These are phyloP conservation scores for Hydrolagus colliei DNA, from an alignment of 2,797 vertebrate species.

Conservation along the genomic window DNA sequence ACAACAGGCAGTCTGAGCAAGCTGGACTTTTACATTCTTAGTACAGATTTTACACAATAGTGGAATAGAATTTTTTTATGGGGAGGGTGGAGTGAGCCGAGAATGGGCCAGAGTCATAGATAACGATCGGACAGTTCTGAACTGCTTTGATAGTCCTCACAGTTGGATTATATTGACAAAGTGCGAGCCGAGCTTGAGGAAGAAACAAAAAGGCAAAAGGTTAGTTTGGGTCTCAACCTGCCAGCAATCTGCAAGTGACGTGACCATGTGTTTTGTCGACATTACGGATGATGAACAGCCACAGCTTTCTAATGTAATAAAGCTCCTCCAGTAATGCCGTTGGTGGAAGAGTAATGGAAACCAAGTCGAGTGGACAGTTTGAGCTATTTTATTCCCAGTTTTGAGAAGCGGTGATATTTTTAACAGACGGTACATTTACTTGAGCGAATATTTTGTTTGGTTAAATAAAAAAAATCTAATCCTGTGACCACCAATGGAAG, in stretches of 20 bases:
- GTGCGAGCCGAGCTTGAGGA: constrained; percentile 48
- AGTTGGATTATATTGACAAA: constrained; percentile 42
- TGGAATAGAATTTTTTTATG: neutral
- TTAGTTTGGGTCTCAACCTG: constrained; percentile 50
- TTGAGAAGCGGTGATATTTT: constrained; percentile 16
- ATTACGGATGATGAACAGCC: constrained; percentile 49
- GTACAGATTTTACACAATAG: neutral
- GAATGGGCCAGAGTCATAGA: neutral
- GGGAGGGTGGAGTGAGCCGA: too few species aligned
- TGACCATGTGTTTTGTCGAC: constrained; percentile 50
- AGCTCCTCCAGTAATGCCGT: constrained; percentile 42
- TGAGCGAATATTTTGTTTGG: neutral
- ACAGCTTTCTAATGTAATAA: constrained; percentile 51
- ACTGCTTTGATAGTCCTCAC: constrained; percentile 32
- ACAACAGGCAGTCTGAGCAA: neutral
- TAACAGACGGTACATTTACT: neutral
- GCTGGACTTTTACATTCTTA: neutral
- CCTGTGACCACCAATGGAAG: neutral
- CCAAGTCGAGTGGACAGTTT: constrained; percentile 34
- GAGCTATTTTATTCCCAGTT: constrained; percentile 35
- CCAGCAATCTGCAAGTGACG: constrained; percentile 52
- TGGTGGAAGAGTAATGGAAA: constrained; percentile 29
- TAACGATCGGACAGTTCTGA: constrained; percentile 13
- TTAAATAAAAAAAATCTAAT: neutral
- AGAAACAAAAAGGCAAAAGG: constrained; percentile 50